Evolutionary conservation across 2,797 vertebrate species (phyloP), one percentile per base, ranked within the genome.

Genomic region (Anomalospiza imberbis): DNA sequence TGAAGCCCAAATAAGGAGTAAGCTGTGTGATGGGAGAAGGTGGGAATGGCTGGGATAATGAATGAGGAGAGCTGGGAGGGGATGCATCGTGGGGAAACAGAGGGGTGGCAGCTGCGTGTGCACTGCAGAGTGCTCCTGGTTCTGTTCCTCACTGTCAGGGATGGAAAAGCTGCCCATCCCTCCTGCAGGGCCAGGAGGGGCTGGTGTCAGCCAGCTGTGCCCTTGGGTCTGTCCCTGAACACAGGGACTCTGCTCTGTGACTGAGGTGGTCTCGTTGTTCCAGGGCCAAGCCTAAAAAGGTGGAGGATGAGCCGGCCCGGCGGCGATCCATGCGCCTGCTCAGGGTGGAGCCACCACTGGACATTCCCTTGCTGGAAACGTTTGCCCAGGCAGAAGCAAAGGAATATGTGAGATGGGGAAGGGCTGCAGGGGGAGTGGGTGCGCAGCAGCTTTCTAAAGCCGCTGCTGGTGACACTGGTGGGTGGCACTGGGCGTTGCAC

Each of bases 301-400:
- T 42, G 76, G 96, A 97, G 83, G 94, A 94, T 3, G 97, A 89
- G 34, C 80, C 96, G 9, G 86, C 96, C 7, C 90, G 80, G 70
- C 98, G 99, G 24, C 98, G 98, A 70, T 99, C 99, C 34, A 97
- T 98, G 93, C 98, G 99, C 51, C 96, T 99, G 54, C 98, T 98
- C 57, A 95, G 98, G 32, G 88, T 96, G 9, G 95, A 96, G 55
- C 98, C 60, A 2, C 38, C 98, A 1, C 54, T 93, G 11, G 97
- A 84, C 24, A 7, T 95, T 6, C 32, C 92, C 2, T 2, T 95
- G 74, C 32, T 83, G 6, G 94, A 93, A 79, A 4, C 10, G 2
- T 22, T 68, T 19, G 3, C 45, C 38, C 88, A 29, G 65, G 87
- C 95, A 2, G 54, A 1, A 18, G 42, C 71, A 71, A 50, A 96